Conservation (phyloP, 1,140 invertebrate genomes). For the Penaeus vannamei region DNA sequence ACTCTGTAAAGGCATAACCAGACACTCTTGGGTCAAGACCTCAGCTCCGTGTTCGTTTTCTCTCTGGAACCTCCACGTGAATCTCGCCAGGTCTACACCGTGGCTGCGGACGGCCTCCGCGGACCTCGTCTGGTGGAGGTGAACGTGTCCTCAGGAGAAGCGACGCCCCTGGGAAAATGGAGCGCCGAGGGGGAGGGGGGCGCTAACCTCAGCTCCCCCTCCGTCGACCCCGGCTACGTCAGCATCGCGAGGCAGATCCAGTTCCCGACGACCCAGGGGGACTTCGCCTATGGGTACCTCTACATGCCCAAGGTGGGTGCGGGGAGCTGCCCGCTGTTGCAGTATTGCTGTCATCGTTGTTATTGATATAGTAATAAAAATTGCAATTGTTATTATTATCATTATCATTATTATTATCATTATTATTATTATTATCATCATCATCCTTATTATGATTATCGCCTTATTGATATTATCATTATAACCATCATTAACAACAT, state of each 20-base stretch:
- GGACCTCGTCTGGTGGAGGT: slow-evolving; percentile 31
- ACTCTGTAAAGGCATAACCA: too few relatives aligned
- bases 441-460: neutral
- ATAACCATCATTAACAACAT: neutral
- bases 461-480: neutral
- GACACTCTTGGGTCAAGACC: too few relatives aligned
- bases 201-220: neutral
- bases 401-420: neutral
- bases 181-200: neutral
- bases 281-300: slow-evolving; percentile 57
- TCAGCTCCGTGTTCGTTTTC: neutral
- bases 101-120: slow-evolving; percentile 21
- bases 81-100: slow-evolving; percentile 28
- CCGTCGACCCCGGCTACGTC: slow-evolving; percentile 35
- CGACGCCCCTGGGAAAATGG: neutral
- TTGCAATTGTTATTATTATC: neutral
- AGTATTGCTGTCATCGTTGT: neutral
- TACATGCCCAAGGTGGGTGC: slow-evolving; percentile 46
- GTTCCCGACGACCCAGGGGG: slow-evolving; percentile 57
- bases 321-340: neutral
- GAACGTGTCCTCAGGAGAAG: slow-evolving; percentile 3
- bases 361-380: neutral
- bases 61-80: neutral
- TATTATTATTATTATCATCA: neutral
- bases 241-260: slow-evolving; percentile 40